These are phyloP conservation scores for Mixornis gularis DNA, from an alignment of 2,113 vertebrate genomes.

Conservation along the genomic window DNA sequence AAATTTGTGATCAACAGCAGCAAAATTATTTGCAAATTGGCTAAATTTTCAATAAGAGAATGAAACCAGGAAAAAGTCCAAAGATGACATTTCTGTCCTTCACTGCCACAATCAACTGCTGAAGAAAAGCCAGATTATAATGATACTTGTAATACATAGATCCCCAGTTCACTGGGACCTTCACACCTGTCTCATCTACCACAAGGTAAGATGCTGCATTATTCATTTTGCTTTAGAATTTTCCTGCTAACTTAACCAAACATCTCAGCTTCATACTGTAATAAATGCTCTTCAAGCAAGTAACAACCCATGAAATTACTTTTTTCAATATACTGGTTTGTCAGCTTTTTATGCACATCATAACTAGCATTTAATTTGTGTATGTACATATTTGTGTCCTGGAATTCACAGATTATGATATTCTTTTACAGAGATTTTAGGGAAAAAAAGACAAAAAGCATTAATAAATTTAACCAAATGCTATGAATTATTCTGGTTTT, in stretches of 20 bases:
- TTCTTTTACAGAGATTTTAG: background rate
- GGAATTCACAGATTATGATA: background rate
- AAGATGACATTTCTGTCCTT: background rate
- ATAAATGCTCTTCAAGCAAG: background rate
- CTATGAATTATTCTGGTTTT: background rate
- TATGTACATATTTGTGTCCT: background rate
- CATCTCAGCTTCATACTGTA: background rate
- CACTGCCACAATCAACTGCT: background rate
- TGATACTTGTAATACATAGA: background rate
- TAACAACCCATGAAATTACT: background rate
- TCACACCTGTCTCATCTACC: background rate
- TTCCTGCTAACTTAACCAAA: background rate
- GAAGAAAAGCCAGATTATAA: background rate
- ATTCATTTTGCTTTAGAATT: background rate
- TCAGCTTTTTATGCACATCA: background rate
- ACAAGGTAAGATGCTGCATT: background rate
- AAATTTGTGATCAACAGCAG: background rate
- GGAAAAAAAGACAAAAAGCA: background rate
- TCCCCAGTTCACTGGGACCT: accelerated
- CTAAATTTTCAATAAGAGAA: background rate
- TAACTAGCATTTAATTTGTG: background rate
- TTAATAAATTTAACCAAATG: background rate
- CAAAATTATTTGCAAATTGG: background rate
- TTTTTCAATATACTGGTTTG: background rate
- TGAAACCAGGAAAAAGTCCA: background rate